A percentile compares a stretch with the other conserved stretches of the same genome.
Evolutionary conservation across 92 coral and sea anemone species (phyloP).

Genomic region (Bergia sp.): DNA sequence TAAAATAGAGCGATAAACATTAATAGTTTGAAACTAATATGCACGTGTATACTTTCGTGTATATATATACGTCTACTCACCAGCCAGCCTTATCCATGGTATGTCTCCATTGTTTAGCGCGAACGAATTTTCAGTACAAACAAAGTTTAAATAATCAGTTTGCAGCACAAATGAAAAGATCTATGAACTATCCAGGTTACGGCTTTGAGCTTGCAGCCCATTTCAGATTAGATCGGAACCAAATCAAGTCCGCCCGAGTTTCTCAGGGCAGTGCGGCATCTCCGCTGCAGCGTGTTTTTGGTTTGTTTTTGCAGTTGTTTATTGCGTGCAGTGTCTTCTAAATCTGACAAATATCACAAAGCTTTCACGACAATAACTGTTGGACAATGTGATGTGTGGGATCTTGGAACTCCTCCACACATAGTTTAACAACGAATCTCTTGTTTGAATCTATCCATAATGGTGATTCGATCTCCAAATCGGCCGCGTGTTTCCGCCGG

Average conservation of each 20-base stretch:
- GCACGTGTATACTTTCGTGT: not conserved
- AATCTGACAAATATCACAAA: not conserved
- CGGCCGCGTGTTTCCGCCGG: constrained; percentile 26
- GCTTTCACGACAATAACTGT: not conserved
- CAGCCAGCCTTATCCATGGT: not conserved
- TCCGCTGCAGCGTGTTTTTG: not conserved
- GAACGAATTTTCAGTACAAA: not conserved
- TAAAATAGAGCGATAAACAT: not conserved
- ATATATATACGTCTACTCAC: not conserved
- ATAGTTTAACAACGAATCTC: not conserved
- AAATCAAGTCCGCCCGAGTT: not conserved
- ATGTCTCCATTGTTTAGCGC: not conserved
- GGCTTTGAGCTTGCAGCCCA: not conserved
- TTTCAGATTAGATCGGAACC: not conserved
- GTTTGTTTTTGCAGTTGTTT: not conserved
- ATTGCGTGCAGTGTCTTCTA: not conserved
- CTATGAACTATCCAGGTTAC: not conserved
- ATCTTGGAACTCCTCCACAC: constrained; percentile 22
- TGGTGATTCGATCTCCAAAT: not conserved
- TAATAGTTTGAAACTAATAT: not conserved
- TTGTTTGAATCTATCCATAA: not conserved
- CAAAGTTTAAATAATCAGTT: not conserved
- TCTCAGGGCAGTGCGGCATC: not conserved
- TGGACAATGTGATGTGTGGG: constrained; percentile 23
- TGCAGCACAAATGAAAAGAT: not conserved